phyloP scores from a whole-genome alignment of 2,888 invertebrate genomes.

The Lomographa bimaculata region DNA sequence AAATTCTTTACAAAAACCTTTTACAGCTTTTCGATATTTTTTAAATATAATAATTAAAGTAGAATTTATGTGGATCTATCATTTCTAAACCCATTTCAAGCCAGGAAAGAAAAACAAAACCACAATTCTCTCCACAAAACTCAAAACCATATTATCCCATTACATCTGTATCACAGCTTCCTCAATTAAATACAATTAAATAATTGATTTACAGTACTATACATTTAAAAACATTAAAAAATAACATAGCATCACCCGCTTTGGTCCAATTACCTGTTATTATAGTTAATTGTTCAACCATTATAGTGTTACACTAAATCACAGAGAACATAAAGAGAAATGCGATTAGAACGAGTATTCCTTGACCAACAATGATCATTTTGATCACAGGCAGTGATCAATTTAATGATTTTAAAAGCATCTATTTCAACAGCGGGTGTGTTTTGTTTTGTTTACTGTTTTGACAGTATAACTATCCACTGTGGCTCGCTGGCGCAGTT shows the following conservation, averaged over 20 bases:
- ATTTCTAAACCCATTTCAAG: no score
- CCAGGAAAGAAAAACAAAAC: no score
- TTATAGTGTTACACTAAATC: constrained; percentile 64
- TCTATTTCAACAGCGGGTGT: constrained; percentile 1
- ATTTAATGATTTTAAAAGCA: constrained; percentile 16
- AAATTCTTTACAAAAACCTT: no score
- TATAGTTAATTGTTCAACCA: constrained; percentile 60
- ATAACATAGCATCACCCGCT: constrained; percentile 36
- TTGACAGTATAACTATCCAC: no score
- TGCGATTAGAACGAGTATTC: constrained; percentile 4
- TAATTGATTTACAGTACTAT: constrained; percentile 35
- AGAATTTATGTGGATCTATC: no score
- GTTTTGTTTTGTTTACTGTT: constrained; percentile 10
- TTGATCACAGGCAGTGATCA: constrained; percentile 18
- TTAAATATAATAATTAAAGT: no score
- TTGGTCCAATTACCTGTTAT: constrained; percentile 58
- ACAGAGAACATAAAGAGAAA: constrained; percentile 39
- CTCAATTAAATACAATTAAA: constrained; percentile 44
- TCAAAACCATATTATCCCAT: neutral
- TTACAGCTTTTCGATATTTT: no score
- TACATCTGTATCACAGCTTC: constrained; percentile 26
- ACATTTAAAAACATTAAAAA: constrained; percentile 40
- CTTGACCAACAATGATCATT: constrained; percentile 19
- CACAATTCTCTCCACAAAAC: neutral
- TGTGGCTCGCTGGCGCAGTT: no score